Evolutionary conservation across 2,113 vertebrate species (phyloP), one percentile per base, ranked within the genome.

Genomic region (Epinephelus lanceolatus): DNA sequence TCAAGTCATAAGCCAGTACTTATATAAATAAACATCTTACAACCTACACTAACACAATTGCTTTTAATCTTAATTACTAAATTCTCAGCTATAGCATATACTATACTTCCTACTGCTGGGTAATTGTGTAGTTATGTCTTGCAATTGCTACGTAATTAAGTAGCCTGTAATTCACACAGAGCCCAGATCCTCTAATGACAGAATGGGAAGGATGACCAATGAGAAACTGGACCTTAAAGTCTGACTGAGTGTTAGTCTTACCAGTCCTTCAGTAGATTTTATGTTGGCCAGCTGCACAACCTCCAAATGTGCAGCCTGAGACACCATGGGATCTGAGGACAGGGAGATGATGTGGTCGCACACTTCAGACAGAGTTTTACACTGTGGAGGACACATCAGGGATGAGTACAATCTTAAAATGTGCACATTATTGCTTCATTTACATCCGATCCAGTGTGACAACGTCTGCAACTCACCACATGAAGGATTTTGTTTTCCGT

Each of bases 321-420:
- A 99, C 94, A 99, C 96, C 81, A 98, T 92, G 1, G 97, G 97
- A 86, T 99, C 98, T 9, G 97, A 96, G 17, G 98, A 95, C 52
- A 98, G 96, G 2, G 95, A 96, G 88, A 98, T 97, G 27, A 97
- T 98, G 93, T 98, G 98, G 91, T 99, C 98, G n/a, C 98, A 99
- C 88, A 98, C 98, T 71, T 96, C 96, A 76, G 97, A 99, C 82
- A 99, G 94, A 83, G 97, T 96, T 92, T 98, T 99, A 92, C 97
- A 98, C 98, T 99, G 81, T 37, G 23, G 66, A 80, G 19, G 71
- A 89, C 72, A 88, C 13, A 73, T 69, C 2, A 52, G 11, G 23
- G 55, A 49, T 37, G 15, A 84, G 65, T 30, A 60, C 3, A n/a
- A 15, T 25, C 47, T 70, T 13, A 1, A 70, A 57, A 27, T 25